Conservation (phyloP, 1,140 invertebrate genomes). For the Bilobella aurantiaca region DNA sequence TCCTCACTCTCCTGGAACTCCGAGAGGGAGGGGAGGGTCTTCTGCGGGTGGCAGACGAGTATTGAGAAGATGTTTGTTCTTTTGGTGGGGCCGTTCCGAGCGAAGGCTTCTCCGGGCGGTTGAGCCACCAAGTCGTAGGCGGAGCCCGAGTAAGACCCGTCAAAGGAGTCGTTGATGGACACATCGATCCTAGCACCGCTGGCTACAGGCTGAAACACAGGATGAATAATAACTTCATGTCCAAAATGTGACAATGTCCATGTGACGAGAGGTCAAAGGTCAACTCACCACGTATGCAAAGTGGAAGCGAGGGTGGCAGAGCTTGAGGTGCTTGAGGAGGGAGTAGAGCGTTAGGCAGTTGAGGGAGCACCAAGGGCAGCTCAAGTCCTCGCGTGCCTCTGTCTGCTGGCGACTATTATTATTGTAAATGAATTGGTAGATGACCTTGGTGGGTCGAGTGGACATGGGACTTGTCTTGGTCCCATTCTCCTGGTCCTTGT, state of each 20-base stretch:
- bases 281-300: conserved; percentile 77
- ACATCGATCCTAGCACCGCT: conserved; percentile 85
- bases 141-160: conserved; percentile 90
- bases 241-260: background rate
- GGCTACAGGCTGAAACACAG: conserved; percentile 53
- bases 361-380: conserved; percentile 89
- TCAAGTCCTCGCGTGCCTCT: conserved; percentile 78
- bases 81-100: conserved; percentile 68
- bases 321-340: conserved; percentile 71
- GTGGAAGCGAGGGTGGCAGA: conserved; percentile 84
- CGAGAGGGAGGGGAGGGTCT: conserved; percentile 59
- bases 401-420: conserved; percentile 90
- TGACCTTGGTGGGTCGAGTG: conserved; percentile 45
- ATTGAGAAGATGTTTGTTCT: conserved; percentile 78
- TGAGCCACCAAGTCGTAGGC: conserved; percentile 75
- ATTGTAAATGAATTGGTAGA: conserved; percentile 92
- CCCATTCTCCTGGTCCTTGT: conserved; percentile 41
- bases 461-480: conserved; percentile 1
- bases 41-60: conserved; percentile 70
- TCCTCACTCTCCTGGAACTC: conserved; percentile 66
- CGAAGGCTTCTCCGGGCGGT: conserved; percentile 53
- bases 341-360: conserved; percentile 79
- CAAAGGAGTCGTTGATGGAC: conserved; percentile 86
- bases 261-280: background rate
- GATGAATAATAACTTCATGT: background rate